Evolutionary conservation across 2,888 invertebrate species (phyloP).

Genomic region (Orchesellides sinensis): DNA sequence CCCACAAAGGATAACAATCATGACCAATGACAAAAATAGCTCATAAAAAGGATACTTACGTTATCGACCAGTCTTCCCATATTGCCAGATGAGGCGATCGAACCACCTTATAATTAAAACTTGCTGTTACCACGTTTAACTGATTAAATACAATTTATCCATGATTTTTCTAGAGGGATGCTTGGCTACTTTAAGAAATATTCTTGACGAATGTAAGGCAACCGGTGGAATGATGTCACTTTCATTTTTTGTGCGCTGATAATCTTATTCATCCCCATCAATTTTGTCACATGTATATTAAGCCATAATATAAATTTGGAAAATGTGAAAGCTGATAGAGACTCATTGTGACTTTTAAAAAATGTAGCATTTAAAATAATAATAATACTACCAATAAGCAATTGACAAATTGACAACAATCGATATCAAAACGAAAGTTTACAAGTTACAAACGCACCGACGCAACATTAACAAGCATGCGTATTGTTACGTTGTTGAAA

Average conservation of each 20-base stretch:
- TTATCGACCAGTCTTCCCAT: conserved; percentile 19
- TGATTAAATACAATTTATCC: no score
- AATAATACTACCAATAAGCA: not conserved
- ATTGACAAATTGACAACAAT: conserved; percentile 48
- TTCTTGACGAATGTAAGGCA: no score
- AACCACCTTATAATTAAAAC: no score
- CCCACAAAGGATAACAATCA: no score
- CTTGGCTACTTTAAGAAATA: no score
- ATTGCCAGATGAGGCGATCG: no score
- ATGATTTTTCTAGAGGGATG: not conserved
- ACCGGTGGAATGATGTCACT: conserved; percentile 40
- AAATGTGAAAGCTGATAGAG: conserved; percentile 54
- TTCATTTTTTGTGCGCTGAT: conserved; percentile 7
- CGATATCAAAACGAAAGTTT: conserved; percentile 49
- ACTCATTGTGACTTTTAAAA: conserved; percentile 28
- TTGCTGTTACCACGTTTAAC: no score
- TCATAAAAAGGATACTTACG: no score
- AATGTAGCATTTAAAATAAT: conserved; percentile 33
- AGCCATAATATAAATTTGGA: conserved; percentile 31
- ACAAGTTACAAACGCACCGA: conserved; percentile 2
- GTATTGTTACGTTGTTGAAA: not conserved
- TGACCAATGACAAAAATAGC: no score
- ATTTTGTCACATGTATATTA: conserved; percentile 31
- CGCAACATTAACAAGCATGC: no score
- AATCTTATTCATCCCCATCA: conserved; percentile 14